Base-by-base conservation (phyloP, 2,888 invertebrate species). In the Dolichopus griseipennis region DNA sequence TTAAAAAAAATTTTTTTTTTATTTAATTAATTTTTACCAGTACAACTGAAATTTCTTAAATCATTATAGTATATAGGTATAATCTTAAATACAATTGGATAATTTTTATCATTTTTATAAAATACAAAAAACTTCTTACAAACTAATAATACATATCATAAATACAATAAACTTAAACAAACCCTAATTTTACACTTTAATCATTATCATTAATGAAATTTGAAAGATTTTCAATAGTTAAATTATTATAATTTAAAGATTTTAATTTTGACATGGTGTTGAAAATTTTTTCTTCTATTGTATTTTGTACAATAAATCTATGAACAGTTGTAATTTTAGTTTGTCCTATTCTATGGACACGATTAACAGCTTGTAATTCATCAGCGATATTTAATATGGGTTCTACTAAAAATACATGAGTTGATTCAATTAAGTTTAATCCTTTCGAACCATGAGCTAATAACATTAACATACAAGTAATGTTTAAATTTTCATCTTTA, bases 321-420 rank as follows among this genome's bases (percentile, higher is more conserved):
- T 91, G 90, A 0, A 92, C 87, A 61, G 84, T 83, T 0, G 91
- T 91, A 61, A 10, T 37, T 18, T 67, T 88, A 1, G 85, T 88
- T 81, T 92, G 92, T 0, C 92, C 92, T 72, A 92, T 90, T 61
- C 92, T 84, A 81, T 91, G 90, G 18, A 92, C 85, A 69, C 92
- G 81, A 0, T 91, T 91, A 68, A 92, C 86, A 1, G 92, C 92
- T 81, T 92, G 92, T 18, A 87, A 78, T 75, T 91, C 90, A 74
- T 89, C 88, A 0, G 87, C 88, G 2, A 87, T 86, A 78, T 91
- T 90, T 21, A 91, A 80, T 62, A 90, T 83, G 0, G 91, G 92
- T 74, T 92, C 92, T 0, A 89, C 85, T 27, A 92, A 81, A 65
- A 92, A 83, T 0, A 92, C 88, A 78, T 92, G 90, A 0, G 88